Base-by-base conservation (phyloP, 2,113 vertebrate species). In the Ranitomeya imitator region DNA sequence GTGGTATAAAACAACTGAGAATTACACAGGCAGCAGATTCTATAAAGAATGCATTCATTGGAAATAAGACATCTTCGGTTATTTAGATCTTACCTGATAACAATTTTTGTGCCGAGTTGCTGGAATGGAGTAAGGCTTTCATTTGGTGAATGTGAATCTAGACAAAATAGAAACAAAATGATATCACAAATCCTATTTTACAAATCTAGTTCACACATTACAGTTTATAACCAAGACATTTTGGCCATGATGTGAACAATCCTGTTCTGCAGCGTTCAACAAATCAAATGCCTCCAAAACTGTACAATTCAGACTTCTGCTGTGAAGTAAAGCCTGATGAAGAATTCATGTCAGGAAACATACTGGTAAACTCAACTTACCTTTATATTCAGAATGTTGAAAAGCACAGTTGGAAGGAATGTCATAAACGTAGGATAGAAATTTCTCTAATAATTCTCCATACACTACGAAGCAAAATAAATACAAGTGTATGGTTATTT, bases 381-480 rank as follows among this genome's bases (percentile, higher is more conserved):
- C 84, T 76, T 85, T 85, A 60, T 19, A 45, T 18, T 76, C 84
- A 8, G 54, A 45, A 19, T 4, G 31, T 13, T 14, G 18, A 73
- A 85, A 85, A 59, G 76, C 10, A 71, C 84, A 74, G 69, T 74
- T 76, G 55, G 54, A 18, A 13, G 84, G 84, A 13, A 71, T n/a
- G 55, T 60, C 69, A 60, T 31, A 85, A 7, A 60, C 10, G 15
- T 76, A 55, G 9, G 18, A 45, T 45, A 85, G 55, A 61, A 9
- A 85, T 45, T 60, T 85, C 52, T 85, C 84, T 45, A 85, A 76
- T 57, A 85, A 55, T 59, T 85, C 84, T 55, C 69, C 84, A 76
- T 76, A 85, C 5, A 76, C 84, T 85, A n/a, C 16, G 55, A 31
- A 73, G 67, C 16, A 59, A 74, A 63, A 83, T 8, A 57, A 59